Evolutionary conservation across 2,797 vertebrate genomes (phyloP).

Genomic region (Coregonus ussuriensis): DNA sequence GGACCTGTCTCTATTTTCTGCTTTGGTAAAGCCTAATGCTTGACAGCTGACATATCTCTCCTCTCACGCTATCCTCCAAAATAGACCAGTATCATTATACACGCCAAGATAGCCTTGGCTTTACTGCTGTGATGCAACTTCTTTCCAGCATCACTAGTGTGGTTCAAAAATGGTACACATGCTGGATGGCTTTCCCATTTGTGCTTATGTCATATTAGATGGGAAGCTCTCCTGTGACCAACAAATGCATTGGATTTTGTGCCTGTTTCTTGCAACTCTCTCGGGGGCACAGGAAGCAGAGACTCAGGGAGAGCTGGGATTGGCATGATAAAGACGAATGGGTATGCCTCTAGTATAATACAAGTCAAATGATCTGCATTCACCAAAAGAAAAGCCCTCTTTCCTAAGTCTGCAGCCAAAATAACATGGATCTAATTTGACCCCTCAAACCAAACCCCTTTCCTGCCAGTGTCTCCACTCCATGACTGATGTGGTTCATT

Average conservation of each 20-base stretch:
- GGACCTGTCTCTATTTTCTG: conserved; percentile 55
- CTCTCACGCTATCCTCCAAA: conserved; percentile 74
- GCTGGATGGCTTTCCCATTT: conserved; percentile 39
- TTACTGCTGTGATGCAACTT: conserved; percentile 46
- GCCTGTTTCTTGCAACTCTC: not conserved
- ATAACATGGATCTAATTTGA: not conserved
- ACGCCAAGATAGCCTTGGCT: conserved; percentile 71
- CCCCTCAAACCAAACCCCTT: not conserved
- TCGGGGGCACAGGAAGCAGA: not conserved
- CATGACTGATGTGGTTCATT: conserved; percentile 15
- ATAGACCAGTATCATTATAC: conserved; percentile 76
- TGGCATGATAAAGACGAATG: not conserved
- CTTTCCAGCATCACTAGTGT: conserved; percentile 42
- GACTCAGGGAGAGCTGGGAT: not conserved
- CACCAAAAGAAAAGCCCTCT: not conserved
- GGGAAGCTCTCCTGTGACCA: not conserved
- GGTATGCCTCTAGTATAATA: not conserved
- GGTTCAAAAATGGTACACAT: not conserved
- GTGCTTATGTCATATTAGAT: not conserved
- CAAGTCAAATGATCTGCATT: not conserved
- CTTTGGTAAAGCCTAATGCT: conserved; percentile 68
- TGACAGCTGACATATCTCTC: conserved; percentile 83
- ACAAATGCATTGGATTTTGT: not conserved
- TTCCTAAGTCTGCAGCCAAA: not conserved
- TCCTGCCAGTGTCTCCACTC: not conserved